These are phyloP conservation scores for Drosophila orena DNA, from an alignment of 1,140 invertebrate species.

Conservation along the genomic window DNA sequence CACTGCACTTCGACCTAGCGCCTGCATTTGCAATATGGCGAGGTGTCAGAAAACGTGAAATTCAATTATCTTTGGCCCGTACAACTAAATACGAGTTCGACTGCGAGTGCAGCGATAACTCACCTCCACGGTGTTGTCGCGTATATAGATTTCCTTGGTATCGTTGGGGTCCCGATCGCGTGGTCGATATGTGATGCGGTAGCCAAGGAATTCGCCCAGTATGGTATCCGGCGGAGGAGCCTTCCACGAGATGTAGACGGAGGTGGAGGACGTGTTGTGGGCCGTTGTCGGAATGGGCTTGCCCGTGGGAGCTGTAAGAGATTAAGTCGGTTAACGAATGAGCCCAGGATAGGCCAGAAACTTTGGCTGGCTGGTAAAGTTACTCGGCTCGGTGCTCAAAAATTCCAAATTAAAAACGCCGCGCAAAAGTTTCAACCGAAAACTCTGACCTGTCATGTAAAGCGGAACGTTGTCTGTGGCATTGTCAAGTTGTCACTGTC, in stretches of 20 bases:
- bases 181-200: constrained; percentile 89
- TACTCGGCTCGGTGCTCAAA: constrained; percentile 57
- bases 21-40: constrained; percentile 40
- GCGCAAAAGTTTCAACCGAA: constrained; percentile 57
- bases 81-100: constrained; percentile 29
- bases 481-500: constrained; percentile 84
- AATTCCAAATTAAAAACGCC: constrained; percentile 80
- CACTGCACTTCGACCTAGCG: neutral
- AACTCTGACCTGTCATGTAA: constrained; percentile 49
- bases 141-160: constrained; percentile 89
- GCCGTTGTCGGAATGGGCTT: constrained; percentile 90
- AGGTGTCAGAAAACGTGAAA: constrained; percentile 74
- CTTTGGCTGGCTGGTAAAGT: constrained; percentile 56
- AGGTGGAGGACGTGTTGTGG: constrained; percentile 89
- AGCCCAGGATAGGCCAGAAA: constrained; percentile 42
- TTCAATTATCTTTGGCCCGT: constrained; percentile 65
- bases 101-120: constrained; percentile 33
- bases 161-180: constrained; percentile 87
- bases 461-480: constrained; percentile 74
- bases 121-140: constrained; percentile 89
- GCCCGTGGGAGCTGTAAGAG: constrained; percentile 88
- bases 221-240: constrained; percentile 89
- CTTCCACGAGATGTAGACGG: constrained; percentile 90
- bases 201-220: constrained; percentile 92
- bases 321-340: constrained; percentile 29